These are phyloP conservation scores for Brenthis daphne DNA, from an alignment of 2,888 invertebrate genomes.

Conservation along the genomic window DNA sequence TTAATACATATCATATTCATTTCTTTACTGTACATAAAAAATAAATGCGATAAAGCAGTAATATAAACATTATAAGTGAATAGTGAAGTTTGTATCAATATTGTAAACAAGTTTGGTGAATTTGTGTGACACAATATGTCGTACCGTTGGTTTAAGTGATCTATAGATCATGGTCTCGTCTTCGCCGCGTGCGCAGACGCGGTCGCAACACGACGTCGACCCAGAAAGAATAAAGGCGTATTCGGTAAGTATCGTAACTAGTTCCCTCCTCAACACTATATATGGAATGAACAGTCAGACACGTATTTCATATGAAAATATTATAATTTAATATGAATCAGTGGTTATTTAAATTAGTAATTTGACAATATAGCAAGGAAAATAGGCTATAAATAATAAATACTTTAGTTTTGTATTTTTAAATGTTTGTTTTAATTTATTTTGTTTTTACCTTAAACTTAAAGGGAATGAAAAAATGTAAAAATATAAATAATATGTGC, in stretches of 20 bases:
- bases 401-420: too few species aligned
- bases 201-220: conserved; percentile 75
- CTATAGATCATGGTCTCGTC: conserved; percentile 79
- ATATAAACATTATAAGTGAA: not conserved
- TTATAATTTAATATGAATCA: too few species aligned
- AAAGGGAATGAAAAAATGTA: too few species aligned
- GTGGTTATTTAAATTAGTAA: too few species aligned
- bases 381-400: too few species aligned
- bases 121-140: conserved; percentile 25
- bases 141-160: conserved; percentile 57
- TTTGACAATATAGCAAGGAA: too few species aligned
- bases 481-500: too few species aligned
- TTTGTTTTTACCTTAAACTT: too few species aligned
- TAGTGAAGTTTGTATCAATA: too few species aligned
- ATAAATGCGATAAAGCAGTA: not conserved
- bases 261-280: conserved; percentile 4
- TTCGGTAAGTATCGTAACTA: conserved; percentile 61
- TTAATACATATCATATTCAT: too few species aligned
- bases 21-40: too few species aligned
- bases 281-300: not conserved
- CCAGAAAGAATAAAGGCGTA: conserved; percentile 78
- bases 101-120: conserved; percentile 4
- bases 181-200: conserved; percentile 76
- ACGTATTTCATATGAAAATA: not conserved
- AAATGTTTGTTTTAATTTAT: too few species aligned